Conservation (phyloP, 2,888 invertebrate species). For the Acanthoscelides obtectus region DNA sequence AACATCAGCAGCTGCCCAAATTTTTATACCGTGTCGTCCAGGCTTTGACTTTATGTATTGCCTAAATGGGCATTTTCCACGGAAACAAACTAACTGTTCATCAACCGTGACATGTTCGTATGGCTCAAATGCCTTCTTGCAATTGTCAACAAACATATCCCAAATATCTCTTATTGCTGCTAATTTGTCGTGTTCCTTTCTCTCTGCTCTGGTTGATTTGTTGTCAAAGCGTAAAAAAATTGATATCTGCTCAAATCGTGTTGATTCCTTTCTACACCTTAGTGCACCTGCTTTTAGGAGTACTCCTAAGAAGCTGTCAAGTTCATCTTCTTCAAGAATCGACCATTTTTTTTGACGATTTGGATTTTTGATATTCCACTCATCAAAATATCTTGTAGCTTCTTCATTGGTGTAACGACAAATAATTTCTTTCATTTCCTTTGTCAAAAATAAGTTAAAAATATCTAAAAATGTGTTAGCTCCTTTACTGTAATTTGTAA, state of each 20-base stretch:
- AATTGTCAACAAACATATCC: slow-evolving; percentile 12
- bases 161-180: slow-evolving; percentile 14
- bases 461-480: slow-evolving; percentile 4
- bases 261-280: slow-evolving; percentile 13
- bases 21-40: slow-evolving; percentile 18
- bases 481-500: slow-evolving; percentile 5
- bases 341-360: slow-evolving; percentile 5
- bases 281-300: slow-evolving; percentile 14
- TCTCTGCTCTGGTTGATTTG: slow-evolving; percentile 8
- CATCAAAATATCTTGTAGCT: slow-evolving; percentile 9
- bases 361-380: slow-evolving; percentile 10
- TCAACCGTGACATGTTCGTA: slow-evolving; percentile 20
- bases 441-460: slow-evolving; percentile 10
- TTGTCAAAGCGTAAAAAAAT: slow-evolving; percentile 11
- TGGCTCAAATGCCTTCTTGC: slow-evolving; percentile 13
- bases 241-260: slow-evolving; percentile 5
- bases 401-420: slow-evolving; percentile 12
- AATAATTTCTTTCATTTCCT: slow-evolving; percentile 10
- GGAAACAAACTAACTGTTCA: slow-evolving; percentile 19
- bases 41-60: slow-evolving; percentile 24
- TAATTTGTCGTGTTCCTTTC: slow-evolving; percentile 15
- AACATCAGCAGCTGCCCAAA: slow-evolving; percentile 21
- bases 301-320: slow-evolving; percentile 12
- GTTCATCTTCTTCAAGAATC: slow-evolving; percentile 9
- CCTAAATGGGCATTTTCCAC: slow-evolving; percentile 19